These are phyloP conservation scores for Nilaparvata lugens DNA, from an alignment of 1,140 invertebrate genomes.

Conservation along the genomic window DNA sequence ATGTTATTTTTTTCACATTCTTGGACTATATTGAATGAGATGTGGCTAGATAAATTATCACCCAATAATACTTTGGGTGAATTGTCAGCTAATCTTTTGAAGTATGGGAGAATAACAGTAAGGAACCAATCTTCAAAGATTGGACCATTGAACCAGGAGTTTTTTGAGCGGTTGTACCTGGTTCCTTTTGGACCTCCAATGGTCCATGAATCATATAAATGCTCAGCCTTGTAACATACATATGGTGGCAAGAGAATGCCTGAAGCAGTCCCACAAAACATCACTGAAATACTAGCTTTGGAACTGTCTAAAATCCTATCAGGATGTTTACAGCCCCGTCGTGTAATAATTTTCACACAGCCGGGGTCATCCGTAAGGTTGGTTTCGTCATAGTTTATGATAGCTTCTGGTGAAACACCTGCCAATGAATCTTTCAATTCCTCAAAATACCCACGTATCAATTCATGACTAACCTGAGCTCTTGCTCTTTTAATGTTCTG, in stretches of 20 bases:
- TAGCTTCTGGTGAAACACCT: conserved; percentile 6
- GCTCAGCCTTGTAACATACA: conserved; percentile 33
- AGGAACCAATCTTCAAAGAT: conserved; percentile 19
- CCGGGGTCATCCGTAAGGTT: no score
- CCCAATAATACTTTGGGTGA: conserved; percentile 28
- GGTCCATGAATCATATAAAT: conserved; percentile 19
- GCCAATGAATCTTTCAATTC: conserved; percentile 15
- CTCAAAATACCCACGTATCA: conserved; percentile 19
- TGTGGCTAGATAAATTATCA: conserved; percentile 36
- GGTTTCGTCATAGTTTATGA: conserved; percentile 28
- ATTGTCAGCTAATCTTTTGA: background rate
- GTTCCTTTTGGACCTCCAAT: no score
- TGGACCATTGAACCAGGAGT: no score
- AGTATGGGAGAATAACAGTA: conserved; percentile 5
- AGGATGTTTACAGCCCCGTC: conserved; percentile 16
- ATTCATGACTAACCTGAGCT: conserved; percentile 7
- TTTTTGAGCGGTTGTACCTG: no score
- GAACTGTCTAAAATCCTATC: conserved; percentile 16
- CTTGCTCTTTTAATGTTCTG: conserved; percentile 16
- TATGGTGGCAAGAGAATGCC: conserved; percentile 29
- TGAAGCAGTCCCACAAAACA: conserved; percentile 20
- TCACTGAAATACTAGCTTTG: conserved; percentile 18
- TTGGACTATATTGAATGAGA: no score
- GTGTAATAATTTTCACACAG: conserved; percentile 20
- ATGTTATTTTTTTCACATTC: no score